Percentiles rank a stretch among this genome's conserved stretches.
Evolutionary conservation across 2,797 vertebrate species (phyloP).

Genomic region (Chelidonichthys spinosus): DNA sequence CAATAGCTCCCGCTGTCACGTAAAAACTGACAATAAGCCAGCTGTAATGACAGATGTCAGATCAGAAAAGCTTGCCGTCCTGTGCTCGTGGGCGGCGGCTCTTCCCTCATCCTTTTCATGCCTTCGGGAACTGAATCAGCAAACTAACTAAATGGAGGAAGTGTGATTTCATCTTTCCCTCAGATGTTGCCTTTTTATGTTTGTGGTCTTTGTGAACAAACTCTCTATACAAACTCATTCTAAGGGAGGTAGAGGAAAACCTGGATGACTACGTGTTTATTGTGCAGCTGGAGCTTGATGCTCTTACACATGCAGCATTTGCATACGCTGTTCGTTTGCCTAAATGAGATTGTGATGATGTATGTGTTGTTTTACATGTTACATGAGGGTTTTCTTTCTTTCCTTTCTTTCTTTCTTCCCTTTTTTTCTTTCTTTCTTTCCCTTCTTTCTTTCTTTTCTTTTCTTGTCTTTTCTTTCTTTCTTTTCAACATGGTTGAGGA

Average conservation of each 20-base stretch:
- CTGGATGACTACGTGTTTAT: neutral
- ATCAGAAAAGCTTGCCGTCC: slow-evolving; percentile 30
- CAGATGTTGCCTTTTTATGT: neutral
- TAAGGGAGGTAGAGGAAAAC: neutral
- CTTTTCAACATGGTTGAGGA: neutral
- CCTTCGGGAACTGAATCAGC: slow-evolving; percentile 6
- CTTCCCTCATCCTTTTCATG: slow-evolving; percentile 4
- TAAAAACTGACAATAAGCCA: slow-evolving; percentile 15
- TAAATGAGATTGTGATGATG: neutral
- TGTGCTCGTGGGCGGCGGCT: neutral
- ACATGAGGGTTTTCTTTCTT: too few relatives aligned
- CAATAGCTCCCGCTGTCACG: slow-evolving; percentile 16
- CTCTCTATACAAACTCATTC: neutral
- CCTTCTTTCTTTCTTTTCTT: too few relatives aligned
- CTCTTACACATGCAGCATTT: neutral
- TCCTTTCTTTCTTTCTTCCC: too few relatives aligned
- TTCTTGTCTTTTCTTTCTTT: neutral
- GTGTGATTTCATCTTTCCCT: neutral
- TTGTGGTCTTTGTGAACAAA: neutral
- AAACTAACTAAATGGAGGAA: slow-evolving; percentile 1
- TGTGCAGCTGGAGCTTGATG: neutral
- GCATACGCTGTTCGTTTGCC: neutral
- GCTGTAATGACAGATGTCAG: slow-evolving; percentile 39
- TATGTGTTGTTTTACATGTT: neutral
- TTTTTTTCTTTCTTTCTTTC: too few relatives aligned